Percentiles rank a stretch among this genome's conserved stretches.
Conservation (phyloP, 2,888 invertebrate genomes). For the Tiphia femorata region DNA sequence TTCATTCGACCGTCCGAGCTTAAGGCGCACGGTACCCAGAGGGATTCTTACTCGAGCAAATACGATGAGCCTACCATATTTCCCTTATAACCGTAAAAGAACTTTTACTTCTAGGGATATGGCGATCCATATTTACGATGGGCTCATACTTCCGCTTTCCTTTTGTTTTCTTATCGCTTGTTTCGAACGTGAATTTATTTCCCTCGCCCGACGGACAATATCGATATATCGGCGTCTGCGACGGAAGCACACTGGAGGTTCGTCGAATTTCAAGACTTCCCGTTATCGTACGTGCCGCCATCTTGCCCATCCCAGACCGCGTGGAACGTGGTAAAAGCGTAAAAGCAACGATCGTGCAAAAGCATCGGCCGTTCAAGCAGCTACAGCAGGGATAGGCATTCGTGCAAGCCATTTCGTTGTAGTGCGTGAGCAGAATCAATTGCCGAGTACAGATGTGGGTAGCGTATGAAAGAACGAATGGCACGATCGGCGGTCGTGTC, state of each 20-base stretch:
- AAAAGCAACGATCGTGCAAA: constrained; percentile 5
- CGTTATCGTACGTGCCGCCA: not conserved
- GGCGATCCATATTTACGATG: no score
- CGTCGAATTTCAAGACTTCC: not conserved
- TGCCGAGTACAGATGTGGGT: constrained; percentile 21
- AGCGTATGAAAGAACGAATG: no score
- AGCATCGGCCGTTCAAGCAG: not conserved
- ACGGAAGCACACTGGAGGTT: not conserved
- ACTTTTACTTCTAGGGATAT: no score
- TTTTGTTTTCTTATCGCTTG: not conserved
- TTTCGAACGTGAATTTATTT: not conserved
- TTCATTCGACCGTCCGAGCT: no score
- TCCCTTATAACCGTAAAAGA: no score
- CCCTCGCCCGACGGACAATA: not conserved
- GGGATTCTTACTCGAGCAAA: no score
- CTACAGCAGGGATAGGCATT: not conserved
- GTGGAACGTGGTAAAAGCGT: constrained; percentile 12
- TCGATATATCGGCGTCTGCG: not conserved
- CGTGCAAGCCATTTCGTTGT: constrained; percentile 12
- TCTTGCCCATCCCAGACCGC: not conserved
- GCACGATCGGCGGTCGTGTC: no score
- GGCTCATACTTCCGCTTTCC: no score
- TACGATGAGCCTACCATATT: no score
- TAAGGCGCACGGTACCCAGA: no score
- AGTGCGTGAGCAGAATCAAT: constrained; percentile 33